Evolutionary conservation across 2,888 invertebrate genomes (phyloP), one percentile per base, ranked within the genome.

Genomic region (Drosophila koepferae): DNA sequence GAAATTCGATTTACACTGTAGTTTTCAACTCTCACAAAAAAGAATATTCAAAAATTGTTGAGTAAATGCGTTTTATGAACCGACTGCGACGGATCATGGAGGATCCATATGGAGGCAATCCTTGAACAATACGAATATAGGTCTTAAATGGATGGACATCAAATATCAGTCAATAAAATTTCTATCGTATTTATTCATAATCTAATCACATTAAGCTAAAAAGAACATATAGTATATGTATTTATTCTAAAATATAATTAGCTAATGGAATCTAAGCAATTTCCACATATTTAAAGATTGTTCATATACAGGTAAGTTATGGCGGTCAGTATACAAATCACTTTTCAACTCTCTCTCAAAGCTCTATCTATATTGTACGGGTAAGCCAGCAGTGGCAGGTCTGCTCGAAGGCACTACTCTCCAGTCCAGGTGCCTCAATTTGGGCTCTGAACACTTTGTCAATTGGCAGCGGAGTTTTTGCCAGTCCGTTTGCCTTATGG

Each of bases 401-500:
- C 16, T 23, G 5, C 44, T 20, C 6, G 6, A 23, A 44, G 10
- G 20, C 43, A 48, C 14, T 7, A 16, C 48, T 28, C 14, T 16
- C 28, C 31, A 23, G 4, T 3, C 16, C 12, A 54, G 40, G 20
- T 55, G 28, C n/a, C 16, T 55, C n/a, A 16, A 23, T 16, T 10
- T 9, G 14, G 14, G 23, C 8, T 20, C 20, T 48, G 48, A 66
- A 58, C 49, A 31, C 20, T 51, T 60, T 43, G 55, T 18, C 56
- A 70, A 58, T 20, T 59, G 28, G 34, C 53, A 56, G 59, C 49
- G 44, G 23, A 44, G 23, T 34, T 53, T 54, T 43, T 36, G 55
- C 20, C 20, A 38, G 60, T 51, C 73, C 51, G 20, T 63, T 60
- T 43, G 40, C 53, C 62, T 70, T 63, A 65, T 72, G 69, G 59